Evolutionary conservation across 2,113 vertebrate genomes (phyloP).

Genomic region (Dromiciops gliroides): DNA sequence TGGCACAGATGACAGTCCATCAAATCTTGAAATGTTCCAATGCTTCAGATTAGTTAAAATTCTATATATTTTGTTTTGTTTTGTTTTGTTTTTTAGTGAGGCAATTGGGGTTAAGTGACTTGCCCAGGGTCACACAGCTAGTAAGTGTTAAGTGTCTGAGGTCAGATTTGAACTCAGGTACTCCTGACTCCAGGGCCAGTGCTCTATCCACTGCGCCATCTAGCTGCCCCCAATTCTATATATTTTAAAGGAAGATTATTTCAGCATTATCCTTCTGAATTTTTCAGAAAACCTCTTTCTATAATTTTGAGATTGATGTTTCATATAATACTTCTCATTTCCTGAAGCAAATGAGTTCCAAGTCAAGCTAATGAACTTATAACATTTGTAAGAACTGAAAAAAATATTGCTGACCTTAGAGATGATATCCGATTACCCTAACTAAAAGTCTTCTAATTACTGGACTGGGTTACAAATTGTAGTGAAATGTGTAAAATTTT

Average conservation of each 20-base stretch:
- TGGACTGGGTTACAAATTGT: too few species aligned
- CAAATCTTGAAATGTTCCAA: neutral
- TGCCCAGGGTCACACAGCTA: too few species aligned
- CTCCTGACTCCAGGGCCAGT: too few species aligned
- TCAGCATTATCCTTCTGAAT: neutral
- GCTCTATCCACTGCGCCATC: too few species aligned
- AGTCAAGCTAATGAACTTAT: neutral
- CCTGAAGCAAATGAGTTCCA: neutral
- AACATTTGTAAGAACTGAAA: neutral
- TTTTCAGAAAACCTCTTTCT: neutral
- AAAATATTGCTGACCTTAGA: neutral
- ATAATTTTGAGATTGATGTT: neutral
- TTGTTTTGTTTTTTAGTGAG: too few species aligned
- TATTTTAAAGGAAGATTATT: neutral
- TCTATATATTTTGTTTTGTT: neutral
- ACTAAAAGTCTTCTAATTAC: neutral
- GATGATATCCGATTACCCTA: neutral
- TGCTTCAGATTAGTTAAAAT: neutral
- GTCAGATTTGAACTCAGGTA: too few species aligned
- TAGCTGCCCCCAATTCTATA: too few species aligned
- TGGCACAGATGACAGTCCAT: neutral
- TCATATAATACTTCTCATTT: neutral
- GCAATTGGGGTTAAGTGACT: too few species aligned
- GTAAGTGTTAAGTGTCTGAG: too few species aligned
- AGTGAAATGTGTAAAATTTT: neutral